Evolutionary conservation across 2,888 invertebrate species (phyloP).

Genomic region (Pomacea canaliculata): DNA sequence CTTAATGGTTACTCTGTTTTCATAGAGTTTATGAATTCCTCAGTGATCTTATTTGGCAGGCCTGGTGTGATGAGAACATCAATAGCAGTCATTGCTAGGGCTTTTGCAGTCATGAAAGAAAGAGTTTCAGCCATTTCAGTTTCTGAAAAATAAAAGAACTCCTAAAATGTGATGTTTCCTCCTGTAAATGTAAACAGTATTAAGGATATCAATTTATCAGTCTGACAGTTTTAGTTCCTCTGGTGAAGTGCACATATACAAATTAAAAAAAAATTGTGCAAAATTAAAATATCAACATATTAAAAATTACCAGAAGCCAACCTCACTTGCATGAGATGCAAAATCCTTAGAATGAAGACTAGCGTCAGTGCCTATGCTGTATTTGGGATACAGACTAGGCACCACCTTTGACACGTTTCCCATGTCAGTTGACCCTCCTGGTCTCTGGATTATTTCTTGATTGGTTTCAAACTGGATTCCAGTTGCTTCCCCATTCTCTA

Average conservation of each 20-base stretch:
- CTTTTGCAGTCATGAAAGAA: constrained; percentile 48
- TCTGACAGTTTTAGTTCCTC: too few relatives aligned
- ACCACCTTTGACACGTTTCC: constrained; percentile 66
- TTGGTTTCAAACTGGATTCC: constrained; percentile 51
- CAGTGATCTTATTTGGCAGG: constrained; percentile 40
- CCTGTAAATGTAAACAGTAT: too few relatives aligned
- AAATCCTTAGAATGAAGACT: constrained; percentile 59
- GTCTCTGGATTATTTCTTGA: constrained; percentile 38
- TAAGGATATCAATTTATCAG: too few relatives aligned
- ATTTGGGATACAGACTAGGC: constrained; percentile 65
- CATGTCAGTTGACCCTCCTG: constrained; percentile 66
- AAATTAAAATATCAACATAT: too few relatives aligned
- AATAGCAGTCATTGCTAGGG: constrained; percentile 53
- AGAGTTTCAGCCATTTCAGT: constrained; percentile 44
- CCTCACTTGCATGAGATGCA: constrained; percentile 53
- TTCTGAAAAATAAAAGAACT: constrained; percentile 34
- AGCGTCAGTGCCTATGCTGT: constrained; percentile 53
- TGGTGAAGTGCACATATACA: too few relatives aligned
- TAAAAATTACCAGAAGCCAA: too few relatives aligned
- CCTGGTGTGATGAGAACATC: constrained; percentile 45
- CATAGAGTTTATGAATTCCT: constrained; percentile 36
- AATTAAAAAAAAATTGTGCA: too few relatives aligned
- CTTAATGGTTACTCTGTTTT: neutral
- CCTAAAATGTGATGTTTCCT: too few relatives aligned
- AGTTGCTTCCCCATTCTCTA: constrained; percentile 49